A percentile compares a stretch with the other conserved stretches of the same genome.
These are phyloP conservation scores for Brotula barbata DNA, from an alignment of 2,797 vertebrate genomes.

Conservation along the genomic window DNA sequence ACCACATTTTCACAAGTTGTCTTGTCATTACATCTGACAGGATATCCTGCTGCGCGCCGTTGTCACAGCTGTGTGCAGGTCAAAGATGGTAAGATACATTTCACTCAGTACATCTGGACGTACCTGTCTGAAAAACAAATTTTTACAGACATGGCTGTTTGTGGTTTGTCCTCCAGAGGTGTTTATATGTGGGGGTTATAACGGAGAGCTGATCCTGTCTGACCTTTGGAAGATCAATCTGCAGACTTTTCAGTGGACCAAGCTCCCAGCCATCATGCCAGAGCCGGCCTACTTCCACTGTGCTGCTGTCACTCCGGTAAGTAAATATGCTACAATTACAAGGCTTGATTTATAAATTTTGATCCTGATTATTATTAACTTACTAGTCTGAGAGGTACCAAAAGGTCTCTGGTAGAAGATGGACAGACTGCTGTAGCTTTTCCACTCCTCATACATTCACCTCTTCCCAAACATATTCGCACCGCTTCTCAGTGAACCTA, in stretches of 20 bases:
- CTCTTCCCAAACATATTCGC: too few relatives aligned
- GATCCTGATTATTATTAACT: too few relatives aligned
- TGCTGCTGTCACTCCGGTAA: conserved; percentile 94
- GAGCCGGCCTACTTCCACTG: conserved; percentile 98
- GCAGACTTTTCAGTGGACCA: conserved; percentile 91
- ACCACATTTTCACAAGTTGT: background rate
- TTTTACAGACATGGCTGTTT: background rate
- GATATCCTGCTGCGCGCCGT: conserved; percentile 92
- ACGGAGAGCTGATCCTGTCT: conserved; percentile 91
- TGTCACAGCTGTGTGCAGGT: conserved; percentile 98
- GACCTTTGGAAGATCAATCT: conserved; percentile 95
- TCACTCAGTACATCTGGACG: background rate
- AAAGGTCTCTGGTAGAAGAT: too few relatives aligned
- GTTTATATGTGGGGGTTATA: conserved; percentile 95
- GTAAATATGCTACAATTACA: conserved; percentile 49
- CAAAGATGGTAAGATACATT: conserved; percentile 84
- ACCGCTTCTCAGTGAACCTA: too few relatives aligned
- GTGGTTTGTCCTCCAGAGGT: too few relatives aligned
- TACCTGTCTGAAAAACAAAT: background rate
- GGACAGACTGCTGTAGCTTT: too few relatives aligned
- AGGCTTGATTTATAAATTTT: background rate
- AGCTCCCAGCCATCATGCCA: conserved; percentile 90
- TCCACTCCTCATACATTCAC: too few relatives aligned
- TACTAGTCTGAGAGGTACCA: too few relatives aligned
- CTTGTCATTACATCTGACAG: conserved; percentile 68